phyloP scores from a whole-genome alignment of 53 echinoderm and acorn worm species.

The Paelopatides confundens region DNA sequence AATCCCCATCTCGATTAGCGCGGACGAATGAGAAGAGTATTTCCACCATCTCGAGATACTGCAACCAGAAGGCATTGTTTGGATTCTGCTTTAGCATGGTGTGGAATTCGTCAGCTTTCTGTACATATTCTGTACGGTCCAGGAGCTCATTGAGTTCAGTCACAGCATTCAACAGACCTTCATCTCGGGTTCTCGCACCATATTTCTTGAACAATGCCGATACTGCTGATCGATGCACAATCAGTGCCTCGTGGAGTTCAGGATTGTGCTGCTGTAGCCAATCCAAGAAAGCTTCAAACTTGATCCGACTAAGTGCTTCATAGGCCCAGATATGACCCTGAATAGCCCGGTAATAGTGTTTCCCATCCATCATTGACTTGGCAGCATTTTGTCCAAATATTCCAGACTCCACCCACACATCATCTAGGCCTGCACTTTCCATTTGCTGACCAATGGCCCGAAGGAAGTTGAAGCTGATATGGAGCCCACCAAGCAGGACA shows the following conservation, averaged over 20 bases:
- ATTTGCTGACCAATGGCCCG: constrained; percentile 55
- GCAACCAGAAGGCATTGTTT: constrained; percentile 31
- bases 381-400: constrained; percentile 4
- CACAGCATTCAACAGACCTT: background rate
- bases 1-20: constrained; percentile 11
- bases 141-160: background rate
- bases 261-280: too few relatives aligned
- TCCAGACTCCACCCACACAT: constrained; percentile 62
- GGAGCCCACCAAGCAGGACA: constrained; percentile 46
- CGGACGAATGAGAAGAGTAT: background rate
- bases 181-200: background rate
- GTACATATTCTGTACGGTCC: too few relatives aligned
- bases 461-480: constrained; percentile 55
- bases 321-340: constrained; percentile 27
- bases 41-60: constrained; percentile 28
- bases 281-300: too few relatives aligned
- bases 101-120: background rate
- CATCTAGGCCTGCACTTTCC: constrained; percentile 37
- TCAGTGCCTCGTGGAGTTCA: constrained; percentile 32
- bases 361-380: constrained; percentile 15
- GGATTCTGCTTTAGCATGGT: constrained; percentile 16
- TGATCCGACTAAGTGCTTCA: too few relatives aligned
- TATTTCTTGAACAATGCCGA: background rate
- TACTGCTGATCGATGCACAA: constrained; percentile 17
- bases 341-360: constrained; percentile 50